Percentiles rank a stretch among this genome's conserved stretches.
Conservation (phyloP, 2,113 vertebrate genomes). For the Gila orcuttii region DNA sequence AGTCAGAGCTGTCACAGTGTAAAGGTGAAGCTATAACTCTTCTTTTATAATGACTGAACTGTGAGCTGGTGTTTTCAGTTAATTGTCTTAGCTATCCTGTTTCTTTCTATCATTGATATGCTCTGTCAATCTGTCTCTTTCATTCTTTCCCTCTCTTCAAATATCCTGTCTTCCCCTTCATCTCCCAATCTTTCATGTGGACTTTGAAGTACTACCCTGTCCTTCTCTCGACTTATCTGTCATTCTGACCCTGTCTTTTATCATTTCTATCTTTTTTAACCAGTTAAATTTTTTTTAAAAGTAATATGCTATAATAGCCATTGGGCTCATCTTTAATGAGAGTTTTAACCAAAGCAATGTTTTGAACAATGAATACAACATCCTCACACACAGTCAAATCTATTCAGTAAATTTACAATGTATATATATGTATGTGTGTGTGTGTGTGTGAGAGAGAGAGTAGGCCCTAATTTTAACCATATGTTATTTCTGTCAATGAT, state of each 20-base stretch:
- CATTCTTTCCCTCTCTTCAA: not conserved
- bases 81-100: not conserved
- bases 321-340: not conserved
- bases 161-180: not conserved
- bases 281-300: not conserved
- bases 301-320: not conserved
- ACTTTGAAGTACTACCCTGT: constrained; percentile 14
- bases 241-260: not conserved
- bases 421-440: not conserved
- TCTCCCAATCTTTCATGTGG: not conserved
- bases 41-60: constrained; percentile 19
- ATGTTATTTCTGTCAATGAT: not conserved
- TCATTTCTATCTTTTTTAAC: not conserved
- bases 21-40: constrained; percentile 39
- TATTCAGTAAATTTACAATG: too few relatives aligned
- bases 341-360: not conserved
- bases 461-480: not conserved
- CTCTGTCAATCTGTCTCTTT: not conserved
- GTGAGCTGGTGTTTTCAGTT: not conserved
- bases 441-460: not conserved
- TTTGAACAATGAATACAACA: not conserved
- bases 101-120: not conserved
- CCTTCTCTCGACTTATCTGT: not conserved
- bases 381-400: not conserved
- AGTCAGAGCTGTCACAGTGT: constrained; percentile 19